phyloP scores from a whole-genome alignment of 92 coral and sea anemone species.

The Heteractis magnifica region DNA sequence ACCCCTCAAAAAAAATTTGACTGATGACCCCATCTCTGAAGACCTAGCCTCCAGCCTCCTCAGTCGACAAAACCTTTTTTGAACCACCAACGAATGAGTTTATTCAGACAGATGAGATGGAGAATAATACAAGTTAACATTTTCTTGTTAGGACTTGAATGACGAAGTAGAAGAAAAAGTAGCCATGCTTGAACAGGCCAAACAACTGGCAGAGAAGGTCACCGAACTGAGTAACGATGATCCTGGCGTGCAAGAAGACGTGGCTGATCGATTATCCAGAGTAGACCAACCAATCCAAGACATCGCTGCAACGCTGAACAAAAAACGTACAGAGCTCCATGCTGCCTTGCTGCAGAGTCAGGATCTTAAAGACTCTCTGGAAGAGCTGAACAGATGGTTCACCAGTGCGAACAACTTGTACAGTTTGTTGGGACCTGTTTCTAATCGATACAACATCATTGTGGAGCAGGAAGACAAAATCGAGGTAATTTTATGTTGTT shows the following conservation, averaged over 20 bases:
- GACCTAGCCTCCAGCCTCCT: no score
- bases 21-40: no score
- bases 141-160: slow-evolving; percentile 56
- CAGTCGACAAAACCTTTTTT: no score
- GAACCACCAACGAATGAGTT: no score
- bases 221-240: slow-evolving; percentile 76
- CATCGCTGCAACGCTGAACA: slow-evolving; percentile 58
- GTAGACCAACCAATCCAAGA: slow-evolving; percentile 72
- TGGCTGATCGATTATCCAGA: slow-evolving; percentile 63
- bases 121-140: background rate
- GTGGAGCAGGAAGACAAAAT: slow-evolving; percentile 81
- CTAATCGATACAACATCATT: slow-evolving; percentile 82
- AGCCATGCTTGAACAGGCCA: slow-evolving; percentile 75
- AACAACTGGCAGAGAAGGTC: slow-evolving; percentile 67
- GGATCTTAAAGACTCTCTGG: slow-evolving; percentile 78
- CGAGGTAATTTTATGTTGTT: slow-evolving; percentile 39
- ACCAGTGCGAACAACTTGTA: slow-evolving; percentile 75
- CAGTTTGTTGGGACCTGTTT: slow-evolving; percentile 78
- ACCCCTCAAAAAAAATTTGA: no score
- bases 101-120: no score
- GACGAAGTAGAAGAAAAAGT: slow-evolving; percentile 74
- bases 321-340: slow-evolving; percentile 79
- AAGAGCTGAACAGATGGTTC: slow-evolving; percentile 84
- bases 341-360: slow-evolving; percentile 75
- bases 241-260: slow-evolving; percentile 59